Percentiles rank a stretch among this genome's conserved stretches.
Conservation (phyloP, 2,888 invertebrate species). For the Cerceris ruficornis region DNA sequence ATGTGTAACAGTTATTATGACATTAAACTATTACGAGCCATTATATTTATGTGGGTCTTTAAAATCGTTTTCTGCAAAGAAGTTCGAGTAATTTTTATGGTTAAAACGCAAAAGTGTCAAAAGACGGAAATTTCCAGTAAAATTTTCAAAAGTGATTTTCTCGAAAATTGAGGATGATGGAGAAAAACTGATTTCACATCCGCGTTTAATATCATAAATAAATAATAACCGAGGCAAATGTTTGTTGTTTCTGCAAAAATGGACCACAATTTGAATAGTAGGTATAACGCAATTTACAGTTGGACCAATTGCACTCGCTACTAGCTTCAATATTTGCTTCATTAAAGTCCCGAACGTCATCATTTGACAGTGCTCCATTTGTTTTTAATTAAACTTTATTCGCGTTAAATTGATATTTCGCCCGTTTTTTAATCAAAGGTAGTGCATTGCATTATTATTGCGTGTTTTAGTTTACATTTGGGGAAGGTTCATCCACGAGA, state of each 20-base stretch:
- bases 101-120: too few species aligned
- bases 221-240: background rate
- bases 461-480: background rate
- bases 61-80: too few species aligned
- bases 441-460: background rate
- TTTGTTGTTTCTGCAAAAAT: background rate
- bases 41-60: too few species aligned
- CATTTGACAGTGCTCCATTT: background rate
- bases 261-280: background rate
- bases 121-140: too few species aligned
- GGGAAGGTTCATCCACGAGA: background rate
- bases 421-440: background rate
- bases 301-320: conserved; percentile 1
- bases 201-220: too few species aligned
- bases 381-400: background rate
- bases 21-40: too few species aligned
- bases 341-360: background rate
- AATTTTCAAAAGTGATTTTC: too few species aligned
- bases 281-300: conserved; percentile 3
- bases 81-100: too few species aligned
- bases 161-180: too few species aligned
- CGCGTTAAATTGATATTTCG: background rate
- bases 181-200: too few species aligned
- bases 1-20: too few species aligned
- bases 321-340: conserved; percentile 16